Evolutionary conservation across 2,113 vertebrate genomes (phyloP), one percentile per base, ranked within the genome.

Genomic region (Chrysemys picta): DNA sequence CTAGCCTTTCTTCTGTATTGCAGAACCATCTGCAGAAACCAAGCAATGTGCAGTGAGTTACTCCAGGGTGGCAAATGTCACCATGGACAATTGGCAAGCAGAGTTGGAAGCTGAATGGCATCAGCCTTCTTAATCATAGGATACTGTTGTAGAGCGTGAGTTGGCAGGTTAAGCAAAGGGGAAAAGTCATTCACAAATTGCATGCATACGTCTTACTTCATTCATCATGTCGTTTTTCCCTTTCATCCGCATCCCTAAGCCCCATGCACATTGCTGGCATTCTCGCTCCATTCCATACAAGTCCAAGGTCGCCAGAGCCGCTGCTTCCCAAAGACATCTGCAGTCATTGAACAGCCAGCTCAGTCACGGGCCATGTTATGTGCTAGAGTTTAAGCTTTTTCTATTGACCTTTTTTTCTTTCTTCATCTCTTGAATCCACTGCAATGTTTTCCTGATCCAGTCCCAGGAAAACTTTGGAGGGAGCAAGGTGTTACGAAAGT

Each of bases 181-280:
- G 87, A 49, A 94, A 79, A 96, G 59, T 87, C 49, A 84, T 94
- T 97, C 90, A 93, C 62, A 95, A 94, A 94, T 87, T 59, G 95
- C 83, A n/a, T 25, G 72, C 35, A 6, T 96, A 50, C 80, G 94
- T 94, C 80, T 96, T 90, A 80, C 89, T 89, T 84, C 88, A 80
- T 86, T 96, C 86, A 83, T 0, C 35, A 72, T 49, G 4, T 87
- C 42, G 38, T 0, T 2, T 80, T 95, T 87, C 59, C 91, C 80
- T 95, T 96, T 95, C 91, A 89, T 94, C 93, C 80, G 80, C 65
- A 87, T 89, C 47, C 83, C 84, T 2, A 1, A 85, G 90, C 85
- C 83, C 78, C 42, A 10, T 59, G 13, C 4, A 1, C 92, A 89
- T 96, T 96, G 89, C 88, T 95, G 89, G 82, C 96, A 95, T 97